phyloP scores from a whole-genome alignment of 2,888 invertebrate genomes.

The Lithophane socia region DNA sequence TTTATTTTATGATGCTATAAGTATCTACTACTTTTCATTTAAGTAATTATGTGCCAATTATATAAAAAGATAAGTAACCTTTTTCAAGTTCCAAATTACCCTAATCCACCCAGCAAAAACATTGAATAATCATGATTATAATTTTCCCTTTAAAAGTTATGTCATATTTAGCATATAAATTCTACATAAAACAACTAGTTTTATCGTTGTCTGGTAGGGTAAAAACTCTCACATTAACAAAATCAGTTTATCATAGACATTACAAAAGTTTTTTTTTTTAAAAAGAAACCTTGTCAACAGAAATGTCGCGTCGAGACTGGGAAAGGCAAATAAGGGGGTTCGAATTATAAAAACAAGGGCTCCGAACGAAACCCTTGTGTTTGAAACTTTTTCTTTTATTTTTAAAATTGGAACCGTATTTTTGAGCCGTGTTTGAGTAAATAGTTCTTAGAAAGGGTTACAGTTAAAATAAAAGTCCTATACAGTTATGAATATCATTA shows the following conservation, averaged over 20 bases:
- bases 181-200: neutral
- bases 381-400: constrained; percentile 68
- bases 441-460: constrained; percentile 27
- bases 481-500: no score
- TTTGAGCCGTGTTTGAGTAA: constrained; percentile 35
- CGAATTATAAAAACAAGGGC: constrained; percentile 83
- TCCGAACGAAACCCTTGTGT: constrained; percentile 68
- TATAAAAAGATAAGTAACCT: neutral
- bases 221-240: constrained; percentile 22
- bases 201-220: neutral
- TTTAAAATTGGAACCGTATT: constrained; percentile 55
- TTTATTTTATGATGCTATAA: neutral
- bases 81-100: constrained; percentile 2
- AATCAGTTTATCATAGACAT: constrained; percentile 45
- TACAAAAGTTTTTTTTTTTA: constrained; percentile 36
- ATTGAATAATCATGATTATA: neutral
- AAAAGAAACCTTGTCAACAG: constrained; percentile 48
- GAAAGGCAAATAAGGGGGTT: constrained; percentile 85
- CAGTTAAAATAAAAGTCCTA: neutral
- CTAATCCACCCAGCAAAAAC: constrained; percentile 31
- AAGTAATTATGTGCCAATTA: neutral
- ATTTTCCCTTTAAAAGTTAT: neutral
- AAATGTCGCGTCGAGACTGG: constrained; percentile 75
- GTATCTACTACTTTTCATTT: neutral
- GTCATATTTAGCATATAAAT: neutral